A percentile compares a stretch with the other conserved stretches of the same genome.
These are phyloP conservation scores for Bembecia ichneumoniformis DNA, from an alignment of 2,888 invertebrate species.

Conservation along the genomic window DNA sequence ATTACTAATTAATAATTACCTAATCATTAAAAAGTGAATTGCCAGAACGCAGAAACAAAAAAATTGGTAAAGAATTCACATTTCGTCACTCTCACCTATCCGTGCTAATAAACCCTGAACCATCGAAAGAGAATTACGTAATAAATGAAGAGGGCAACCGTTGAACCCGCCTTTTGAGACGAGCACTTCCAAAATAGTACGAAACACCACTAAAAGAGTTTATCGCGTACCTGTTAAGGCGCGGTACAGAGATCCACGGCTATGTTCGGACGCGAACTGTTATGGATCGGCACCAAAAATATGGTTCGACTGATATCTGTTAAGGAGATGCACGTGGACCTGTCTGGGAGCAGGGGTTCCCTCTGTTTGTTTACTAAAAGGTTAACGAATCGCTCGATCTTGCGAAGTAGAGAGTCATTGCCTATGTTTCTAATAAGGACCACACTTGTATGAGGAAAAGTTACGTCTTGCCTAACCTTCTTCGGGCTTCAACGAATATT, in stretches of 20 bases:
- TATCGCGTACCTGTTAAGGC: conserved; percentile 50
- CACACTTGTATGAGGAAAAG: too few relatives aligned
- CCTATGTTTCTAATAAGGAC: too few relatives aligned
- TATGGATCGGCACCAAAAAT: conserved; percentile 57
- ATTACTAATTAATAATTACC: too few relatives aligned
- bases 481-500: too few relatives aligned
- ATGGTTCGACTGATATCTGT: conserved; percentile 38
- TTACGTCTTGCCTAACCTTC: too few relatives aligned
- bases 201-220: conserved; percentile 40
- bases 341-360: conserved; percentile 31
- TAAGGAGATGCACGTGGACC: conserved; percentile 60
- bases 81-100: not conserved
- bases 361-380: conserved; percentile 15
- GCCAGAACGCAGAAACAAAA: too few relatives aligned
- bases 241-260: conserved; percentile 39
- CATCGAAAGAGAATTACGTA: conserved; percentile 30
- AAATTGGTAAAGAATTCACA: not conserved
- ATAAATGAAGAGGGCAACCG: conserved; percentile 14
- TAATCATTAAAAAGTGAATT: too few relatives aligned
- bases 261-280: conserved; percentile 43
- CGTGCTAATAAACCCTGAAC: not conserved
- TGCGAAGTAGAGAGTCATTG: too few relatives aligned
- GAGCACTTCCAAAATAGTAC: conserved; percentile 44
- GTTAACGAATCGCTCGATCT: too few relatives aligned
- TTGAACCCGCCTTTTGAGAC: conserved; percentile 31